These are phyloP conservation scores for Deilephila porcellus DNA, from an alignment of 2,888 invertebrate species.

Conservation along the genomic window DNA sequence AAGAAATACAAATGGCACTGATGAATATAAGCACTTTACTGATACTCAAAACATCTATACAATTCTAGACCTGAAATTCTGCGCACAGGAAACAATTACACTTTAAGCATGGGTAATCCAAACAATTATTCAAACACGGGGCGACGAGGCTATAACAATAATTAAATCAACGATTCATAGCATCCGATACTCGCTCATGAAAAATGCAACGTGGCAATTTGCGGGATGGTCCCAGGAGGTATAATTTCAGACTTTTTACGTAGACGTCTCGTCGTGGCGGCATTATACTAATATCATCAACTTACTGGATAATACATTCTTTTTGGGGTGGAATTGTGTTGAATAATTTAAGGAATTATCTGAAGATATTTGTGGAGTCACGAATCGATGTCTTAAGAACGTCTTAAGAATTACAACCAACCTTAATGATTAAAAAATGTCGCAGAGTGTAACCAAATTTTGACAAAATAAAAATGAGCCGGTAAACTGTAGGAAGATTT, in stretches of 20 bases:
- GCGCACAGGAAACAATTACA: no score
- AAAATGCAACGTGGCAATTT: conserved; percentile 81
- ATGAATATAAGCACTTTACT: no score
- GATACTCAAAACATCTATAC: not conserved
- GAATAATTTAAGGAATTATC: not conserved
- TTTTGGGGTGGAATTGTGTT: conserved; percentile 5
- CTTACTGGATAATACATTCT: conserved; percentile 15
- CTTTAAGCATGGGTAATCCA: not conserved
- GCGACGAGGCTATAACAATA: conserved; percentile 66
- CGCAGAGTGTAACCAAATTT: no score
- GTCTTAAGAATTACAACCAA: no score
- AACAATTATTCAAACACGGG: conserved; percentile 27
- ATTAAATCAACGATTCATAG: conserved; percentile 80
- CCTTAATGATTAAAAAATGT: no score
- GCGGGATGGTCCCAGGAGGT: conserved; percentile 58
- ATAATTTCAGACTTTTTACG: conserved; percentile 62
- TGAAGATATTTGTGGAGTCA: no score
- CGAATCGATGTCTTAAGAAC: no score
- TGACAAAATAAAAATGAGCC: no score
- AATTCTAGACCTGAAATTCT: not conserved
- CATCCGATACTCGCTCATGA: conserved; percentile 76
- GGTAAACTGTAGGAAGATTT: no score
- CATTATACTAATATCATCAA: conserved; percentile 46
- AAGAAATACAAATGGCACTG: no score
- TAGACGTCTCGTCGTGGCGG: conserved; percentile 40